Conservation (phyloP, 2,113 vertebrate species). For the Gambusia holbrooki region DNA sequence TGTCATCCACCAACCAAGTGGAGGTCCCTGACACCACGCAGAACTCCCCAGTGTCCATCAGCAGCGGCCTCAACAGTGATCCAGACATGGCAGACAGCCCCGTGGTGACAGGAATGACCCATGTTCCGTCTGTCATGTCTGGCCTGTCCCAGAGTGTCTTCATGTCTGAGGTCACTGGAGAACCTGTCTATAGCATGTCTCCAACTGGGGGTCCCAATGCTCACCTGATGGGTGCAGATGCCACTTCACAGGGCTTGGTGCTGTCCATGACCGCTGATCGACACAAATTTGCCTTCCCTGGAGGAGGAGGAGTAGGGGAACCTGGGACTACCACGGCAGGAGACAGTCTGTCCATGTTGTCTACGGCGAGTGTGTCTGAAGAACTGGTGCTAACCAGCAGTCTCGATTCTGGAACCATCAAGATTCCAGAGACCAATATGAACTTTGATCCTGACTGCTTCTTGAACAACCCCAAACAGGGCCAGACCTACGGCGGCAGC, state of each 20-base stretch:
- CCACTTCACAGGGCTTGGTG: conserved; percentile 90
- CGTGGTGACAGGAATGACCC: conserved; percentile 92
- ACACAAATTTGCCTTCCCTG: conserved; percentile 97
- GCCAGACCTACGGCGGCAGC: conserved; percentile 96
- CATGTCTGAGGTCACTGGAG: conserved; percentile 96
- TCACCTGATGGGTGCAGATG: conserved; percentile 92
- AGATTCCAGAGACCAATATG: conserved; percentile 96
- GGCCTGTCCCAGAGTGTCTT: conserved; percentile 95
- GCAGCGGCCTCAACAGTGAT: conserved; percentile 97
- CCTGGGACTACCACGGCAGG: conserved; percentile 68
- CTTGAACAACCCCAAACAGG: conserved; percentile 99
- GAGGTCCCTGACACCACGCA: conserved; percentile 99
- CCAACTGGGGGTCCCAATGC: conserved; percentile 91
- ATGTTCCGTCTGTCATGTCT: conserved; percentile 96
- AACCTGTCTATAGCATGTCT: conserved; percentile 96
- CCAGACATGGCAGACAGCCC: conserved; percentile 96
- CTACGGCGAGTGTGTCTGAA: conserved; percentile 88
- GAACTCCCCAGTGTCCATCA: conserved; percentile 98
- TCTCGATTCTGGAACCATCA: conserved; percentile 88
- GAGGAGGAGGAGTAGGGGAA: conserved; percentile 81
- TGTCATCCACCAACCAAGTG: conserved; percentile 98
- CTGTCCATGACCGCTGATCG: conserved; percentile 92
- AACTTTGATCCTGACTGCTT: conserved; percentile 99
- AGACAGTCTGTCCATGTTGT: conserved; percentile 91
- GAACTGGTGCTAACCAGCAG: conserved; percentile 97